These are phyloP conservation scores for Tigriopus japonicus DNA, from an alignment of 1,140 invertebrate species.

Conservation along the genomic window DNA sequence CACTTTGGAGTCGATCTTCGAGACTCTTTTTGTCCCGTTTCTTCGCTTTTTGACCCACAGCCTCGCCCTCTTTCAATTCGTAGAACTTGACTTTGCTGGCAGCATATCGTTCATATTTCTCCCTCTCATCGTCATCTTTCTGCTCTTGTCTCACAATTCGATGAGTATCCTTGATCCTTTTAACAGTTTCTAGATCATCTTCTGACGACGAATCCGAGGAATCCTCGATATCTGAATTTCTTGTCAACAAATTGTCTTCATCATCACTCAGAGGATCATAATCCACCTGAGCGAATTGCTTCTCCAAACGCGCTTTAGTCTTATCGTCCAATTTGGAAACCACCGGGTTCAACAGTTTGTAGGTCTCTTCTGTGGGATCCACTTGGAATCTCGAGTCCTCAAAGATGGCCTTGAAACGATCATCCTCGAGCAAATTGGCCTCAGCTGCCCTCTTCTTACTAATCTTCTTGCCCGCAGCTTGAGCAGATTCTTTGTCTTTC, in stretches of 20 bases:
- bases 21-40: conserved; percentile 1
- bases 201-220: neutral
- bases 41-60: neutral
- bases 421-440: conserved; percentile 50
- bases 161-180: neutral
- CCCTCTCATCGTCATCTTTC: neutral
- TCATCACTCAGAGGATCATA: neutral
- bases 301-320: conserved; percentile 32
- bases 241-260: neutral
- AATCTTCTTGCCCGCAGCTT: conserved; percentile 31
- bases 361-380: conserved; percentile 15
- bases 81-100: conserved; percentile 5
- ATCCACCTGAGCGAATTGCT: neutral
- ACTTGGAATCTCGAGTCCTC: conserved; percentile 62
- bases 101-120: neutral
- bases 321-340: conserved; percentile 54
- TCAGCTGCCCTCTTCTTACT: conserved; percentile 25
- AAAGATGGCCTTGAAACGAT: conserved; percentile 74
- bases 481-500: conserved; percentile 35
- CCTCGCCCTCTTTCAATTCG: conserved; percentile 1
- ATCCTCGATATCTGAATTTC: neutral
- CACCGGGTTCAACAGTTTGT: conserved; percentile 61
- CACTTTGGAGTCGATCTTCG: neutral
- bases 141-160: neutral
- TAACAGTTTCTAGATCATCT: neutral